Base-by-base conservation (phyloP, 1,140 invertebrate genomes). In the Ephestia elutella region DNA sequence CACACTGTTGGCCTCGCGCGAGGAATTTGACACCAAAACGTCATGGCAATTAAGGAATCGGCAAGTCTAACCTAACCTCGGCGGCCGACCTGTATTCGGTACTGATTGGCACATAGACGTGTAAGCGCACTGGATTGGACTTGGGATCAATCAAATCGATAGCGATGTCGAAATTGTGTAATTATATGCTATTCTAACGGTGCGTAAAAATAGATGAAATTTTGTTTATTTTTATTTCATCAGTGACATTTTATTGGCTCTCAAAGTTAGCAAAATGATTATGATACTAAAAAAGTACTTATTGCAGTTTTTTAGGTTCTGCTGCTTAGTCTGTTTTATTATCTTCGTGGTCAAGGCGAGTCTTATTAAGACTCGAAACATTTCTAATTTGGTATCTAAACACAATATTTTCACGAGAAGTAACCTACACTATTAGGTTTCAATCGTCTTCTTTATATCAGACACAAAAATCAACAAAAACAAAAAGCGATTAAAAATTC, bases 31-130 rank as follows among this genome's bases (percentile, higher is more conserved):
- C 85, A 87, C 82, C 85, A 85, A 87, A 87, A 87, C 82, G 85
- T 87, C 85, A 86, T 71, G 73, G 80, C 85, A 86, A 86, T 87
- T 87, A 87, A 87, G 85, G 85, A 87, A 87, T 87, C 85, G 79
- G 82, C 82, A 87, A 87, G 82, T 73, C 78, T 25, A 25, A 32
- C 30, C 73, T 87, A 87, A 86, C 85, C 82, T 82, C 80, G 75
- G 80, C 80, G 79, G 73, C 61, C 60, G 68, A 78, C 73, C 74
- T 81, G 83, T 71, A 80, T 77, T 74, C 77, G 78, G 71, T 71
- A 77, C 75, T 87, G 85, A 87, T 87, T 87, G 85, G 78, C 80
- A 75, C 66, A 20, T 15, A 72, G 18, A n/a, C 21, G 73, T 54
- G 15, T 68, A 71, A 28, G 10, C 9, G 49, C 62, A 48, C 80